A percentile compares a stretch with the other conserved stretches of the same genome.
Evolutionary conservation across 2,888 invertebrate genomes (phyloP).

Genomic region (Aphodius granarius): DNA sequence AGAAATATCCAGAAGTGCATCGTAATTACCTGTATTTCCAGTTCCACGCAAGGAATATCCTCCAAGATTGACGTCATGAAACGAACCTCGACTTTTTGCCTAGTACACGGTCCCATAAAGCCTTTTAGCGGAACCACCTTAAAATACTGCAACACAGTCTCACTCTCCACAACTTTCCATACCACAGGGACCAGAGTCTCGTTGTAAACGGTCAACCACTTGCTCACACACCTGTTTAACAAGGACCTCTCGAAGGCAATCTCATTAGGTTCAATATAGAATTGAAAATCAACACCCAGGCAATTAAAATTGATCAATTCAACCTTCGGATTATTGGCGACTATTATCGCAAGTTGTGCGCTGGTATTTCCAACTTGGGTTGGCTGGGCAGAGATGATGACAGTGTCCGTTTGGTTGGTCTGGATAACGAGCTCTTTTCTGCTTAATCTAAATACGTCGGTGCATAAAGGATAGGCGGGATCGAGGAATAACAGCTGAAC

Average conservation of each 20-base stretch:
- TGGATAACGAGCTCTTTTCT: neutral
- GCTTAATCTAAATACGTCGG: neutral
- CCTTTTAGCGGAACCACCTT: slow-evolving; percentile 49
- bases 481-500: slow-evolving; percentile 46
- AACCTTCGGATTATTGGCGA: slow-evolving; percentile 63
- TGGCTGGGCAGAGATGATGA: slow-evolving; percentile 47
- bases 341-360: slow-evolving; percentile 46
- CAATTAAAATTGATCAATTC: slow-evolving; percentile 57
- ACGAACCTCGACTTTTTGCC: slow-evolving; percentile 56
- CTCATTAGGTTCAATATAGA: slow-evolving; percentile 51
- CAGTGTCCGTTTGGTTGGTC: slow-evolving; percentile 31
- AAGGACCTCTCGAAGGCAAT: slow-evolving; percentile 60
- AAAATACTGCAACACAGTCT: slow-evolving; percentile 16
- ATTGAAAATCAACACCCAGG: slow-evolving; percentile 57
- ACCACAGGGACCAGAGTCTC: slow-evolving; percentile 53
- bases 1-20: too few species aligned
- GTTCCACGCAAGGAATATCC: slow-evolving; percentile 50
- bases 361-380: slow-evolving; percentile 42
- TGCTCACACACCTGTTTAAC: slow-evolving; percentile 56
- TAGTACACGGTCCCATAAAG: slow-evolving; percentile 53
- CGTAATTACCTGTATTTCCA: slow-evolving; percentile 54
- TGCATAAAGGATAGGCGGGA: neutral
- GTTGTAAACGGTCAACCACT: slow-evolving; percentile 59
- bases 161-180: slow-evolving; percentile 16
- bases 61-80: slow-evolving; percentile 57